Evolutionary conservation across 2,113 vertebrate species (phyloP).

Genomic region (Callaeas wilsoni): DNA sequence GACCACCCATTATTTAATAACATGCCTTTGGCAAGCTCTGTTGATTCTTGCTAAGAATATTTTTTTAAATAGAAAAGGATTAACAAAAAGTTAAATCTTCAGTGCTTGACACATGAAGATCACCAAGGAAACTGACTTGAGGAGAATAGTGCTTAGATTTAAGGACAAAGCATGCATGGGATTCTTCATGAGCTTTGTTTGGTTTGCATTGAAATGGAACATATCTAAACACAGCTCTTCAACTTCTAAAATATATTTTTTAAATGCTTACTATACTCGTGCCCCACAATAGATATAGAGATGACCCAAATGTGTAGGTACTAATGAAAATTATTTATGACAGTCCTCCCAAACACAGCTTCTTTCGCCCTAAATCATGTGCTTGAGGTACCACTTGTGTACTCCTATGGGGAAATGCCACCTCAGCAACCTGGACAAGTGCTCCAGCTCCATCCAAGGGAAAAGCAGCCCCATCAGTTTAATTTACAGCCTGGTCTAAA

Average conservation of each 20-base stretch:
- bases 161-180: not conserved
- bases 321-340: not conserved
- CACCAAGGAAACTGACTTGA: conserved; percentile 53
- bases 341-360: not conserved
- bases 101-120: conserved; percentile 7
- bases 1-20: not conserved
- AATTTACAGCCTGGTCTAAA: not conserved
- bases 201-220: not conserved
- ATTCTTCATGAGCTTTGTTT: not conserved
- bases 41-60: not conserved
- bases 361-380: not conserved
- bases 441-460: not conserved
- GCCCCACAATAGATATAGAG: not conserved
- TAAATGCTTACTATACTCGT: not conserved
- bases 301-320: not conserved
- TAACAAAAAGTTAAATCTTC: conserved; percentile 27
- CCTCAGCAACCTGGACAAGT: not conserved
- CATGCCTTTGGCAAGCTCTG: not conserved
- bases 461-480: not conserved
- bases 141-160: not conserved
- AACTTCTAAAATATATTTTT: not conserved
- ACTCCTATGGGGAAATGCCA: not conserved
- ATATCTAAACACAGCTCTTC: not conserved
- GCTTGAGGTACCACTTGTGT: not conserved
- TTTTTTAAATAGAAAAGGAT: conserved; percentile 18